These are phyloP conservation scores for Ichneumoninae sp. DNA, from an alignment of 2,888 invertebrate genomes.

Conservation along the genomic window DNA sequence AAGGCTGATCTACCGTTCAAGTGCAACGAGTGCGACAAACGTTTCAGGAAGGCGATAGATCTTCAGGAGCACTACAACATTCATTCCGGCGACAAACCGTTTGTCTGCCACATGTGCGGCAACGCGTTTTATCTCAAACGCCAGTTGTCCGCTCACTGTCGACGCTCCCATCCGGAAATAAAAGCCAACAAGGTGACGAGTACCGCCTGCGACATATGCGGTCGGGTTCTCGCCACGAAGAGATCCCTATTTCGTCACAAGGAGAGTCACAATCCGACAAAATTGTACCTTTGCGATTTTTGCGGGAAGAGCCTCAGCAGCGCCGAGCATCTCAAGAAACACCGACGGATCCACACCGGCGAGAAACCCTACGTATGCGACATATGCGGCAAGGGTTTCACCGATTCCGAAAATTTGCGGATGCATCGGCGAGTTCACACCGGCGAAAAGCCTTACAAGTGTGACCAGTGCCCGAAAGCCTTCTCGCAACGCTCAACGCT, in stretches of 20 bases:
- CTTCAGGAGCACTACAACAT: slow-evolving; percentile 83
- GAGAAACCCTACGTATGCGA: slow-evolving; percentile 85
- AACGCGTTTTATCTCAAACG: slow-evolving; percentile 78
- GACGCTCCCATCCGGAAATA: slow-evolving; percentile 80
- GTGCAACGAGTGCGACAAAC: slow-evolving; percentile 82
- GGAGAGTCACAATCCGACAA: slow-evolving; percentile 82
- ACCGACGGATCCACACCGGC: slow-evolving; percentile 85
- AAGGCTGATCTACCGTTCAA: slow-evolving; percentile 80
- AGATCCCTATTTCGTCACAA: slow-evolving; percentile 81
- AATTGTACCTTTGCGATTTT: slow-evolving; percentile 84
- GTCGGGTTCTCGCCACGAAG: slow-evolving; percentile 80
- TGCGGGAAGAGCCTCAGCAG: slow-evolving; percentile 85
- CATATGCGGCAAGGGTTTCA: slow-evolving; percentile 85
- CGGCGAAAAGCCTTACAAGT: slow-evolving; percentile 85
- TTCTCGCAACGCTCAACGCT: slow-evolving; percentile 86
- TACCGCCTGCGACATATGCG: slow-evolving; percentile 82
- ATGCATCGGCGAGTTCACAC: slow-evolving; percentile 85
- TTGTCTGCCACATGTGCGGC: slow-evolving; percentile 79
- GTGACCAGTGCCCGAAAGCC: slow-evolving; percentile 85
- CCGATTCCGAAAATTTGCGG: slow-evolving; percentile 83
- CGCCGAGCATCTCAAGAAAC: slow-evolving; percentile 84
- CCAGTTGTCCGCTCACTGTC: slow-evolving; percentile 81
- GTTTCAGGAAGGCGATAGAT: slow-evolving; percentile 80
- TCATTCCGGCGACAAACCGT: slow-evolving; percentile 82
- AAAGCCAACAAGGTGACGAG: slow-evolving; percentile 81